Conservation (phyloP, 2,888 invertebrate genomes). For the Furcula furcula region DNA sequence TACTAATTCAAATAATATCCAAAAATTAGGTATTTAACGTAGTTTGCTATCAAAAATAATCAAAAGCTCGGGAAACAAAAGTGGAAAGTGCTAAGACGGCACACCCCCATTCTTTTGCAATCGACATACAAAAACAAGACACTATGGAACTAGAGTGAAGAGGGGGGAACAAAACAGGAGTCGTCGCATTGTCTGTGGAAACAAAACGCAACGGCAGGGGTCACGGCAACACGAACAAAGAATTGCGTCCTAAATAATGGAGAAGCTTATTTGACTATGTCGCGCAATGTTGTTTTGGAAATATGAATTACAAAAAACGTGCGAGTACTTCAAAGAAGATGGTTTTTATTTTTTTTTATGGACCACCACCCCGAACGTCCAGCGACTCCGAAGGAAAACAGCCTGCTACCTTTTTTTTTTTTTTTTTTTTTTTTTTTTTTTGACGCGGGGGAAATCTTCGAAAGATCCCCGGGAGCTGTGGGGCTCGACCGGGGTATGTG, state of each 20-base stretch:
- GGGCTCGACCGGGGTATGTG: too few relatives aligned
- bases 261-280: constrained; percentile 7
- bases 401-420: too few relatives aligned
- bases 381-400: too few relatives aligned
- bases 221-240: constrained; percentile 20
- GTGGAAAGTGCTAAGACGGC: constrained; percentile 6
- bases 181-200: constrained; percentile 27
- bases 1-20: too few relatives aligned
- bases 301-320: too few relatives aligned
- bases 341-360: too few relatives aligned
- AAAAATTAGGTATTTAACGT: too few relatives aligned
- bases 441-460: too few relatives aligned
- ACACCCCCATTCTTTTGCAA: constrained; percentile 10
- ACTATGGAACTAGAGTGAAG: constrained; percentile 13
- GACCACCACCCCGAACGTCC: too few relatives aligned
- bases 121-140: constrained; percentile 18
- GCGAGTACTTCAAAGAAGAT: too few relatives aligned
- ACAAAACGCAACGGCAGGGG: constrained; percentile 27
- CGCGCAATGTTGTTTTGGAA: constrained; percentile 1
- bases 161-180: constrained; percentile 22
- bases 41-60: neutral
- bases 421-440: too few relatives aligned
- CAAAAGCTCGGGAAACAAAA: constrained; percentile 1
- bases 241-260: constrained; percentile 19
- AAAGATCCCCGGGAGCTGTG: too few relatives aligned